Base-by-base conservation (phyloP, 2,113 vertebrate genomes). In the Macquaria australasica region DNA sequence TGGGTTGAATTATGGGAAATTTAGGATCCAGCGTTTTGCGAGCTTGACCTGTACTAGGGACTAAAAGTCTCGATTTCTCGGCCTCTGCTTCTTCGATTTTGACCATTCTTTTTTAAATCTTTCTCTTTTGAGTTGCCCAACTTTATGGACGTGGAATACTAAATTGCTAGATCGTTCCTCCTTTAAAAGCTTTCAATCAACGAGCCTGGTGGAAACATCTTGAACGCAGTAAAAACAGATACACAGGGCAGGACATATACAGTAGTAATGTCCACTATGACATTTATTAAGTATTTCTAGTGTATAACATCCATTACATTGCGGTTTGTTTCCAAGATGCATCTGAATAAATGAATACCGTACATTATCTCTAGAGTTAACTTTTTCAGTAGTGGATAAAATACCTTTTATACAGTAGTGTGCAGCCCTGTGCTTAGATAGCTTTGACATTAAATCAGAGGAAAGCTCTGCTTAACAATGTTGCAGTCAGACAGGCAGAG, bases 401-500 rank as follows among this genome's bases (percentile, higher is more conserved):
- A 76, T 59, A 48, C 55, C 34, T 73, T 51, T 73, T 23, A 63
- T 48, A 21, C 25, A 31, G 73, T 9, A 67, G 34, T 25, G 78
- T 51, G 75, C 62, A 84, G 70, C 66, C 41, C 48, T 67, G 81
- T 60, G 71, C 73, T 84, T n/a, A 74, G 67, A 82, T 64, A 39
- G 55, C 82, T 84, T 51, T 89, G 82, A 89, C 86, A 87, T 89
- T 83, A 85, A 89, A 81, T 89, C 63, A 86, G 73, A 88, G 66
- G 63, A 87, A 85, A 79, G 76, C 64, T 66, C 68, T 64, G 72
- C 84, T 63, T 87, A 86, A 83, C 81, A 85, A 82, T 73, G 79
- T 76, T 59, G 66, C 50, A 85, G 77, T 55, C 55, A 85, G 85
- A 88, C 77, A 85, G 55, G 16, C 77, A 69, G 72, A 89, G 79